phyloP scores from a whole-genome alignment of 2,797 vertebrate species.

The Leptodactylus fallax region DNA sequence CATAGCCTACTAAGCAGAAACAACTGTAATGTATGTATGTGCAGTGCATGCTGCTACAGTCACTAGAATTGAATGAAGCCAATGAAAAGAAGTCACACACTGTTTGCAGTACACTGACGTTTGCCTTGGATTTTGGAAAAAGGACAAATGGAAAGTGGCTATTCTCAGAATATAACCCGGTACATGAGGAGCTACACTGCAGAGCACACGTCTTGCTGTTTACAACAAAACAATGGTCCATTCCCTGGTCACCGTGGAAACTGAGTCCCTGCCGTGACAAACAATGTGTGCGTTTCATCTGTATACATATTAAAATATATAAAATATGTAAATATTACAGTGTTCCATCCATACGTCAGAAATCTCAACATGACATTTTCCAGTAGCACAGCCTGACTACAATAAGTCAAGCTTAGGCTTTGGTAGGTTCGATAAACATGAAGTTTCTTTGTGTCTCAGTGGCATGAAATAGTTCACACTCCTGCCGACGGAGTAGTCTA shows the following conservation, averaged over 20 bases:
- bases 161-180: background rate
- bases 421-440: background rate
- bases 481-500: background rate
- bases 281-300: slow-evolving; percentile 32
- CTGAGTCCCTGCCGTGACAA: slow-evolving; percentile 22
- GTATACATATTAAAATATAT: slow-evolving; percentile 36
- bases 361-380: background rate
- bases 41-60: background rate
- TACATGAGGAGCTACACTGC: background rate
- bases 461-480: background rate
- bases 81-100: background rate
- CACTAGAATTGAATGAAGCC: background rate
- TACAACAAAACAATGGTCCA: slow-evolving; percentile 48
- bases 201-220: slow-evolving; percentile 2
- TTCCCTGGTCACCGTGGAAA: slow-evolving; percentile 56
- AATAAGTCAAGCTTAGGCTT: background rate
- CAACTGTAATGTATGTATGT: slow-evolving; percentile 18
- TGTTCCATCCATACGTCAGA: background rate
- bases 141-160: background rate
- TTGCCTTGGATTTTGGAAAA: background rate
- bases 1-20: slow-evolving; percentile 47
- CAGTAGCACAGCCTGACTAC: background rate
- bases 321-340: slow-evolving; percentile 55
- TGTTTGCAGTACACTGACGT: background rate
- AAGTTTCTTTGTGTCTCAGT: background rate